Conservation (phyloP, 1,140 invertebrate species). For the Anagrus nilaparvatae region DNA sequence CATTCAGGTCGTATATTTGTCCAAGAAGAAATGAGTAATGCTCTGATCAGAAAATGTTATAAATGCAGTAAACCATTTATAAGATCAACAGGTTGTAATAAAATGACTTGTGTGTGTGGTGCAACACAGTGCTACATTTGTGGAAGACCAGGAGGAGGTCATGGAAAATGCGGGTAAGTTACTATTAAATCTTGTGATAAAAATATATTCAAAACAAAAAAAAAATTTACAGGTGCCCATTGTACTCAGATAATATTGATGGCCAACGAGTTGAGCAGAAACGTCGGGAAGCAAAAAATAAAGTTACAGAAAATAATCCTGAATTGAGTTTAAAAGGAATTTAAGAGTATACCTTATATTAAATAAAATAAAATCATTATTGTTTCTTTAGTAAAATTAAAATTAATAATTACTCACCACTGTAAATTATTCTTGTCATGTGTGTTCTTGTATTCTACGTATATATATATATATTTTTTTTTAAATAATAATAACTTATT, state of each 20-base stretch:
- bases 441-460: too few relatives aligned
- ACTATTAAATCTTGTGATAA: not conserved
- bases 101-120: conserved; percentile 57
- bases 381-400: too few relatives aligned
- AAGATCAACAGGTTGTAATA: conserved; percentile 56
- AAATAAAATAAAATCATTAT: too few relatives aligned
- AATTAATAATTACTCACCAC: too few relatives aligned
- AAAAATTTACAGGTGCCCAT: conserved; percentile 1
- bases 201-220: not conserved
- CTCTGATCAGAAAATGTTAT: conserved; percentile 49
- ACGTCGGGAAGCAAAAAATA: too few relatives aligned
- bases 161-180: conserved; percentile 37
- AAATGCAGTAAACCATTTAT: conserved; percentile 47
- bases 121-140: conserved; percentile 59
- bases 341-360: too few relatives aligned
- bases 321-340: too few relatives aligned
- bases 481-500: too few relatives aligned
- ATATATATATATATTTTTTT: too few relatives aligned
- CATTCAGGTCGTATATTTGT: conserved; percentile 45
- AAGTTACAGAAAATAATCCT: too few relatives aligned
- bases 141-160: conserved; percentile 42
- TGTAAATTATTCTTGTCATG: too few relatives aligned
- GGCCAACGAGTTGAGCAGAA: not conserved
- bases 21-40: conserved; percentile 55
- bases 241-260: not conserved